Percentiles rank a stretch among this genome's conserved stretches.
Conservation (phyloP, 1,140 invertebrate species). For the Drosophila triauraria region DNA sequence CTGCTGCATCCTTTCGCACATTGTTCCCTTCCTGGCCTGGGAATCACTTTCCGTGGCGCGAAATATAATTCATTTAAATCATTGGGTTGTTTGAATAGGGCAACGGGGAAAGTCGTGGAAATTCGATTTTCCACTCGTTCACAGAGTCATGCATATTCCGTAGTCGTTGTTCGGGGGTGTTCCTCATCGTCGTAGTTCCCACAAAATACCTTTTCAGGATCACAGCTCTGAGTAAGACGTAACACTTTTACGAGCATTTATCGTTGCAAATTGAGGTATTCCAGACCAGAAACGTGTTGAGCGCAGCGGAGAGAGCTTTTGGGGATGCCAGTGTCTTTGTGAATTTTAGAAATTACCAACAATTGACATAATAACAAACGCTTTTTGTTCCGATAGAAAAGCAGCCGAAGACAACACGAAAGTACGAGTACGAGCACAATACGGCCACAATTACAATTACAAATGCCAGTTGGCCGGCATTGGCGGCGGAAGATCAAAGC, state of each 20-base stretch:
- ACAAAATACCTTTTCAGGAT: neutral
- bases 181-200: neutral
- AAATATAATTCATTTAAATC: slow-evolving; percentile 79
- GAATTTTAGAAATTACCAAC: slow-evolving; percentile 57
- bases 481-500: slow-evolving; percentile 76
- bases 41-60: slow-evolving; percentile 54
- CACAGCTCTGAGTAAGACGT: neutral
- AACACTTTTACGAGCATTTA: neutral
- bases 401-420: slow-evolving; percentile 42
- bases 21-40: slow-evolving; percentile 27
- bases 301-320: slow-evolving; percentile 16
- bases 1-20: slow-evolving; percentile 56
- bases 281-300: slow-evolving; percentile 1
- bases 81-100: slow-evolving; percentile 77
- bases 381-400: slow-evolving; percentile 48
- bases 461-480: slow-evolving; percentile 51
- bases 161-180: slow-evolving; percentile 3
- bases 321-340: neutral
- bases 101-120: slow-evolving; percentile 51
- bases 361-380: slow-evolving; percentile 74
- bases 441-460: slow-evolving; percentile 67
- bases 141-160: slow-evolving; percentile 38
- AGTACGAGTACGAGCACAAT: slow-evolving; percentile 35
- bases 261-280: slow-evolving; percentile 2
- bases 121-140: slow-evolving; percentile 67